Conservation (phyloP, 2,888 invertebrate genomes). For the Autographa gamma region DNA sequence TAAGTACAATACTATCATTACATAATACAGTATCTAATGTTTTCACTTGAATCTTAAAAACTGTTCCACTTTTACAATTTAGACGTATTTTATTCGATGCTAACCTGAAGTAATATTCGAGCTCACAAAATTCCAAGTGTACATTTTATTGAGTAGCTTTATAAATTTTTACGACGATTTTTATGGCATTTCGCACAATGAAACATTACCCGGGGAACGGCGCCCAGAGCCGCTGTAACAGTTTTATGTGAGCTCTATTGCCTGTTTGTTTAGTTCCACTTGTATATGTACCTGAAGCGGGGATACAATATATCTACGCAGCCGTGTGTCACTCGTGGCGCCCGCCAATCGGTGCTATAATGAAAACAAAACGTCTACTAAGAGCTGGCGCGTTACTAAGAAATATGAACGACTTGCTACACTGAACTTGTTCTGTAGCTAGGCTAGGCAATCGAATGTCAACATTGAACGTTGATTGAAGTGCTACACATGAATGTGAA, state of each 20-base stretch:
- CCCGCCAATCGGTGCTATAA: conserved; percentile 49
- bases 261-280: conserved; percentile 69
- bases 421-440: conserved; percentile 36
- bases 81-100: conserved; percentile 67
- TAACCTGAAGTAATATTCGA: conserved; percentile 77
- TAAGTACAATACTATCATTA: conserved; percentile 41
- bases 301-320: conserved; percentile 22
- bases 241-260: conserved; percentile 72
- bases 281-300: conserved; percentile 46
- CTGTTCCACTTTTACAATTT: conserved; percentile 57
- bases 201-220: conserved; percentile 75
- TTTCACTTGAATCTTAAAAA: conserved; percentile 59
- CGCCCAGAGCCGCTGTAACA: conserved; percentile 64
- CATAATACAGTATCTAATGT: conserved; percentile 44
- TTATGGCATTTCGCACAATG: conserved; percentile 83
- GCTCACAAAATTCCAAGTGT: conserved; percentile 80
- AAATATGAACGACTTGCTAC: conserved; percentile 57
- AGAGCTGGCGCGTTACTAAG: conserved; percentile 54
- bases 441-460: conserved; percentile 27
- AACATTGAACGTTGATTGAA: conserved; percentile 28
- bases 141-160: conserved; percentile 84
- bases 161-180: conserved; percentile 83
- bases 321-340: conserved; percentile 51
- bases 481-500: conserved; percentile 1
- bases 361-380: conserved; percentile 61